phyloP scores from a whole-genome alignment of 2,888 invertebrate genomes.

The Temnothorax unifasciatus region DNA sequence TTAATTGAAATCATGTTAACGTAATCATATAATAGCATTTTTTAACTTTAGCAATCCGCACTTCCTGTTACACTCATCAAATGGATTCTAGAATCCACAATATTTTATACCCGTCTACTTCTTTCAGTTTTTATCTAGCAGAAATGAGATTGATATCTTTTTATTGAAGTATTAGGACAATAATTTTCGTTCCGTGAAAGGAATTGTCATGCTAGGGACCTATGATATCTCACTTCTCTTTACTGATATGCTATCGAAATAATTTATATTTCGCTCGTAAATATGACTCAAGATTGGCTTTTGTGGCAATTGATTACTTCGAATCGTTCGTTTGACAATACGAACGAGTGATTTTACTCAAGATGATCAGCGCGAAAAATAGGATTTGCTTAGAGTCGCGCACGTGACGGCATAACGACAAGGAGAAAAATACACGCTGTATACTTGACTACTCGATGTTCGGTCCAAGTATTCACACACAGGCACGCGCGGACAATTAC shows the following conservation, averaged over 20 bases:
- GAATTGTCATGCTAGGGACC: neutral
- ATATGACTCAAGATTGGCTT: slow-evolving; percentile 10
- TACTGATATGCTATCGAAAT: slow-evolving; percentile 44
- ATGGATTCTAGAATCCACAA: neutral
- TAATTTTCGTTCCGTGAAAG: slow-evolving; percentile 13
- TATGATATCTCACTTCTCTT: slow-evolving; percentile 20
- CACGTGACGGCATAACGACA: slow-evolving; percentile 43
- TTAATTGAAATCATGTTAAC: slow-evolving; percentile 39
- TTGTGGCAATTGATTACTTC: neutral
- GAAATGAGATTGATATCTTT: neutral
- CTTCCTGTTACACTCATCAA: neutral
- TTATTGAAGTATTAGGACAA: neutral
- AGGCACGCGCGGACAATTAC: slow-evolving; percentile 70
- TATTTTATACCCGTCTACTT: neutral
- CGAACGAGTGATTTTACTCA: neutral
- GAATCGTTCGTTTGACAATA: slow-evolving; percentile 25
- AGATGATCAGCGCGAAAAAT: slow-evolving; percentile 11
- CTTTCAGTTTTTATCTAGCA: neutral
- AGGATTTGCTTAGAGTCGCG: slow-evolving; percentile 50
- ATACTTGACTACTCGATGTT: slow-evolving; percentile 26
- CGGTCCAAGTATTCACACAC: slow-evolving; percentile 11
- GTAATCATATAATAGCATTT: slow-evolving; percentile 9
- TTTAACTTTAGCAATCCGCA: neutral
- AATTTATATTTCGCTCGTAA: slow-evolving; percentile 42
- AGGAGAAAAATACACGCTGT: slow-evolving; percentile 50